These are phyloP conservation scores for Heliconius hewitsoni DNA, from an alignment of 1,140 invertebrate species.

Conservation along the genomic window DNA sequence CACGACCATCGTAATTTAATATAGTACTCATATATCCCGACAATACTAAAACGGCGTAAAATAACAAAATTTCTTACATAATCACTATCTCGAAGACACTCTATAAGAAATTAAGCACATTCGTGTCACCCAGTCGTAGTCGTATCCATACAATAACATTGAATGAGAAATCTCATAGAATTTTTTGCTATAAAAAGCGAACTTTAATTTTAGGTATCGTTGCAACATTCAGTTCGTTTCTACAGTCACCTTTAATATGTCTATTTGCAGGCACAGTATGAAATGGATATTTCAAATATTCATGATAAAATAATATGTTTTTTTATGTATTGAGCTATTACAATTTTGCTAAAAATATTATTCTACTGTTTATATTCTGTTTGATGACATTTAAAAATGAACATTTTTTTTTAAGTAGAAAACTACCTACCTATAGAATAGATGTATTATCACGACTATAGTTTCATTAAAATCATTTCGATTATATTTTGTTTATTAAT, in stretches of 20 bases:
- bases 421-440: neutral
- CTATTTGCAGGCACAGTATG: neutral
- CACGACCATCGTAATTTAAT: too few relatives aligned
- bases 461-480: neutral
- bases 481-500: neutral
- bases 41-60: too few relatives aligned
- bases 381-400: neutral
- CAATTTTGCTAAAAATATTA: constrained; percentile 4
- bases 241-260: neutral
- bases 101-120: too few relatives aligned
- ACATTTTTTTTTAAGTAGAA: neutral
- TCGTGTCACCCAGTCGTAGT: too few relatives aligned
- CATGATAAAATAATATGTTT: neutral
- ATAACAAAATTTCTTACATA: too few relatives aligned
- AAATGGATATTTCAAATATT: neutral
- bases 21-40: too few relatives aligned
- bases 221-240: neutral
- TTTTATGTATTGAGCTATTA: neutral
- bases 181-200: neutral
- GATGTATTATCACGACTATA: neutral
- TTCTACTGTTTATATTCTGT: neutral
- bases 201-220: neutral
- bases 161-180: neutral
- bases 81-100: too few relatives aligned
- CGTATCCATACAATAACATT: neutral